Evolutionary conservation across 2,888 invertebrate genomes (phyloP).

Genomic region (Clanis bilineata): DNA sequence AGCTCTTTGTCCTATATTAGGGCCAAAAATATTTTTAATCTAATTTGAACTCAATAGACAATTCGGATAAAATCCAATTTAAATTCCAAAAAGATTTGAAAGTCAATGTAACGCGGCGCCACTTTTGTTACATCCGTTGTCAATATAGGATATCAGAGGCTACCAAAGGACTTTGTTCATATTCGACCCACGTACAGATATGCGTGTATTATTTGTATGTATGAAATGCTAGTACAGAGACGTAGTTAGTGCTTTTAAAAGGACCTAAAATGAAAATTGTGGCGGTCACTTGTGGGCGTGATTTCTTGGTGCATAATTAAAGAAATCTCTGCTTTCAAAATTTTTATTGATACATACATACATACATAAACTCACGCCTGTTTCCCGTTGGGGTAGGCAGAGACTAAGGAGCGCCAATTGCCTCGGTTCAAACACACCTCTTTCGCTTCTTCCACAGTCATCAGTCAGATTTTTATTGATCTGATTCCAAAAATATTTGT

Average conservation of each 20-base stretch:
- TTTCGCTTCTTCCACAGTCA: too few relatives aligned
- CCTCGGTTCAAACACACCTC: too few relatives aligned
- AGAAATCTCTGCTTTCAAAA: too few relatives aligned
- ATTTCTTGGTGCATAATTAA: background rate
- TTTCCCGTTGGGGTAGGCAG: too few relatives aligned
- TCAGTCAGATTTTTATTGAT: too few relatives aligned
- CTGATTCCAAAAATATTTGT: too few relatives aligned
- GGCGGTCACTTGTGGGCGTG: too few relatives aligned
- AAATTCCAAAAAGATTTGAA: slow-evolving; percentile 15
- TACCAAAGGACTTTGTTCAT: slow-evolving; percentile 46
- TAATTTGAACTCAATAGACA: background rate
- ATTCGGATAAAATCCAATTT: slow-evolving; percentile 9
- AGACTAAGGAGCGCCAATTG: too few relatives aligned
- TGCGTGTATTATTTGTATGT: slow-evolving; percentile 33
- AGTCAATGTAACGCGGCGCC: slow-evolving; percentile 1
- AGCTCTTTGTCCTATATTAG: background rate
- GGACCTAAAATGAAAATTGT: background rate
- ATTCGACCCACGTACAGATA: slow-evolving; percentile 38
- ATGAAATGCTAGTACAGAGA: background rate
- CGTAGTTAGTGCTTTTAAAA: background rate
- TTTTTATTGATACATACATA: too few relatives aligned
- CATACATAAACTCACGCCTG: too few relatives aligned
- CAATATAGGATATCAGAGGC: slow-evolving; percentile 32
- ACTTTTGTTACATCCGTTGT: slow-evolving; percentile 31
- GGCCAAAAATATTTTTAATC: background rate